Conservation (phyloP, 2,797 vertebrate genomes). For the Odontamblyopus lacepedii region DNA sequence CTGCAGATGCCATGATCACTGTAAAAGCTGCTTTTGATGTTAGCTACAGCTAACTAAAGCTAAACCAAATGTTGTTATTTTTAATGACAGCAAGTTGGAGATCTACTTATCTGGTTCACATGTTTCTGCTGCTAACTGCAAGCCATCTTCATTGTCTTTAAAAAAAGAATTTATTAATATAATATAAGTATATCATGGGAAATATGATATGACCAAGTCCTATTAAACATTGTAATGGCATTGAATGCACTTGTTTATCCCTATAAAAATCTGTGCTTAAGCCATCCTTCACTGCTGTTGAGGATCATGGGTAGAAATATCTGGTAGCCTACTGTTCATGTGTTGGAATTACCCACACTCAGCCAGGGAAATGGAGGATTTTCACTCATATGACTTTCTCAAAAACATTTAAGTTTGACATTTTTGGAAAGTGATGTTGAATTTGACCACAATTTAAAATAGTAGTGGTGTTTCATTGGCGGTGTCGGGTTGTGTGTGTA, state of each 20-base stretch:
- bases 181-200: not conserved
- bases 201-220: not conserved
- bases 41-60: too few relatives aligned
- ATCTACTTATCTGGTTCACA: too few relatives aligned
- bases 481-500: slow-evolving; percentile 34
- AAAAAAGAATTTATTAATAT: too few relatives aligned
- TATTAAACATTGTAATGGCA: slow-evolving; percentile 19
- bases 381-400: slow-evolving; percentile 6
- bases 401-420: slow-evolving; percentile 45
- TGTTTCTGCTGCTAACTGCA: too few relatives aligned
- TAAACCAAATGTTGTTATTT: too few relatives aligned
- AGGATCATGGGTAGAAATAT: not conserved
- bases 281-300: not conserved
- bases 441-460: slow-evolving; percentile 46
- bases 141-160: too few relatives aligned
- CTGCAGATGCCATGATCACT: not conserved
- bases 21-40: not conserved
- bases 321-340: not conserved
- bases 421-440: slow-evolving; percentile 49
- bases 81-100: too few relatives aligned
- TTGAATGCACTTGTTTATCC: slow-evolving; percentile 28
- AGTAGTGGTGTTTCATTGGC: slow-evolving; percentile 43
- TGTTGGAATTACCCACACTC: slow-evolving; percentile 1
- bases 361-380: slow-evolving; percentile 48
- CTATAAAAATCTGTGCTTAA: not conserved